Conservation (phyloP, 2,797 vertebrate genomes). For the Phrynocephalus guinanensis region DNA sequence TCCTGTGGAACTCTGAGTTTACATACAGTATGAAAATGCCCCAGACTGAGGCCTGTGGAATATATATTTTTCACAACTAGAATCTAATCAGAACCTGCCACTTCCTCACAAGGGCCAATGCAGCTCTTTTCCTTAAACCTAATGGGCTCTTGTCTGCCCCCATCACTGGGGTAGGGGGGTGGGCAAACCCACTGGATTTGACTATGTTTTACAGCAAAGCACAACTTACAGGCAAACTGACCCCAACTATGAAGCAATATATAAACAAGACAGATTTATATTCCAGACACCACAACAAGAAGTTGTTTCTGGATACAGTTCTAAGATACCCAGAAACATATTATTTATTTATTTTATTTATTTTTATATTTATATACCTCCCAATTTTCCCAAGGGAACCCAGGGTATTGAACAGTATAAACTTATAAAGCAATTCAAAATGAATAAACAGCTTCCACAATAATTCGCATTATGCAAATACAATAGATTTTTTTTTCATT, state of each 20-base stretch:
- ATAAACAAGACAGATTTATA: conserved; percentile 5
- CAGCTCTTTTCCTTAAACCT: background rate
- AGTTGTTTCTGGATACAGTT: background rate
- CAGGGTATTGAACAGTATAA: too few species aligned
- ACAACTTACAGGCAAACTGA: background rate
- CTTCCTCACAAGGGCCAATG: too few species aligned
- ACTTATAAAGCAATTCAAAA: too few species aligned
- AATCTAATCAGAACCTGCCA: background rate
- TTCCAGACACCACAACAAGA: background rate
- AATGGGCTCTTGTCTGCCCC: background rate
- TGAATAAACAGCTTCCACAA: too few species aligned
- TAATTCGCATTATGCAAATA: background rate
- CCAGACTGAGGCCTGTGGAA: background rate
- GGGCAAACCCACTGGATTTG: background rate
- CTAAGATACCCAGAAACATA: background rate
- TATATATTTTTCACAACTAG: fast-evolving
- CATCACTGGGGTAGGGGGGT: background rate
- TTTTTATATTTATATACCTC: too few species aligned
- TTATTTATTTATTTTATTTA: too few species aligned
- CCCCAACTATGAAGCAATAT: background rate
- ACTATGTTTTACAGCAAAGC: too few species aligned
- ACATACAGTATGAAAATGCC: background rate
- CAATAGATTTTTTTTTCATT: conserved; percentile 38
- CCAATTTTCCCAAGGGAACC: too few species aligned
- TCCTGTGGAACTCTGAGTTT: background rate